These are phyloP conservation scores for Aphelenchoides fujianensis DNA, from an alignment of 1,140 invertebrate species.

Conservation along the genomic window DNA sequence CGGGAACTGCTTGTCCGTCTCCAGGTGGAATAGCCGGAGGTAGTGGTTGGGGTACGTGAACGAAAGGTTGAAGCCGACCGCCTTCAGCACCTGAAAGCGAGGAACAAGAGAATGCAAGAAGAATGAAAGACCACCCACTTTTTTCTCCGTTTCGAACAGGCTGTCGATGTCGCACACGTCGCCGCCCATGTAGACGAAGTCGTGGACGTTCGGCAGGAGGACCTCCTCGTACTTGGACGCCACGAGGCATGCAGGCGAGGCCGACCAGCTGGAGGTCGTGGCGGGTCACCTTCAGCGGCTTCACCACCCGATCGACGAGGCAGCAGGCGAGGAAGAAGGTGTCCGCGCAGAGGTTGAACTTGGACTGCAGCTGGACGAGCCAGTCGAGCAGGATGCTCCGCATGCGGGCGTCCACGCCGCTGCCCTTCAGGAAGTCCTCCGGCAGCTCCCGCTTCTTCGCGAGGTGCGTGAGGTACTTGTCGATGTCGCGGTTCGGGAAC, in stretches of 20 bases:
- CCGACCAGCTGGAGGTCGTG: conserved; percentile 25
- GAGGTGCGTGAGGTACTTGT: conserved; percentile 7
- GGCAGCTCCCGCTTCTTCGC: neutral
- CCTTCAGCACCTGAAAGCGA: conserved; percentile 24
- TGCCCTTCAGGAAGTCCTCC: conserved; percentile 13
- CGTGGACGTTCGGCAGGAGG: conserved; percentile 64
- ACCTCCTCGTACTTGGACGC: conserved; percentile 64
- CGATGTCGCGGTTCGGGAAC: conserved; percentile 11
- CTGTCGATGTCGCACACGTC: neutral
- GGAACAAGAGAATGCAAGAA: conserved; percentile 10
- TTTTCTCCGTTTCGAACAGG: neutral
- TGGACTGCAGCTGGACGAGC: conserved; percentile 77
- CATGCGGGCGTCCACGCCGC: conserved; percentile 68
- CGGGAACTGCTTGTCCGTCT: neutral
- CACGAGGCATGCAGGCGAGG: conserved; percentile 62
- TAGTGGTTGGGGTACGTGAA: conserved; percentile 23
- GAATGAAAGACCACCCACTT: conserved; percentile 5
- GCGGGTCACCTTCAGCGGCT: conserved; percentile 12
- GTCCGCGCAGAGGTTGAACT: conserved; percentile 74
- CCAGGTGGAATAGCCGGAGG: neutral
- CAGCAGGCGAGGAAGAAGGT: conserved; percentile 71
- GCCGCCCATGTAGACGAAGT: conserved; percentile 60
- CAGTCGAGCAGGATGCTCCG: conserved; percentile 85
- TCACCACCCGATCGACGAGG: conserved; percentile 73
- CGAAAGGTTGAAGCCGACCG: conserved; percentile 8